Conservation (phyloP, 2,888 invertebrate genomes). For the Scelioninae gen. 2 region DNA sequence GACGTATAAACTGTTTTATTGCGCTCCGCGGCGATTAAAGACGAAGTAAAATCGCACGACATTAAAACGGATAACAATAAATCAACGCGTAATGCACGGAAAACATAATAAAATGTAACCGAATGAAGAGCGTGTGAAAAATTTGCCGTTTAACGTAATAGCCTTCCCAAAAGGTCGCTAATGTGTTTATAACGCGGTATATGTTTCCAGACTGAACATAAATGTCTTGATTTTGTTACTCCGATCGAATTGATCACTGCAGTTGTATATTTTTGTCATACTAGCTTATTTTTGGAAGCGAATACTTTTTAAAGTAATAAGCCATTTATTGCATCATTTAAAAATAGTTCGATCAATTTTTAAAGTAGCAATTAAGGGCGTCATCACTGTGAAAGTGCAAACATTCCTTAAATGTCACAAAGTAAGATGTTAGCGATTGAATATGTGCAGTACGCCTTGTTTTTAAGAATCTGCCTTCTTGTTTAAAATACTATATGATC, state of each 20-base stretch:
- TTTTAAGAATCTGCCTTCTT: no score
- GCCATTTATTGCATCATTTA: no score
- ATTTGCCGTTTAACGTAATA: slow-evolving; percentile 46
- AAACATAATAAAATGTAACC: slow-evolving; percentile 50
- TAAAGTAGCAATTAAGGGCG: no score
- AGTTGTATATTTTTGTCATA: no score
- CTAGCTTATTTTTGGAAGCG: no score
- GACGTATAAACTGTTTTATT: slow-evolving; percentile 43
- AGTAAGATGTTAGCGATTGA: no score
- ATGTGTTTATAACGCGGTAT: slow-evolving; percentile 36
- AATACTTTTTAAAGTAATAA: no score
- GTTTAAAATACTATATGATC: no score
- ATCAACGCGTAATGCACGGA: slow-evolving; percentile 45
- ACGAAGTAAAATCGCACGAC: slow-evolving; percentile 34
- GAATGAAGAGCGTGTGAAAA: slow-evolving; percentile 47
- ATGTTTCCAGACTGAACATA: slow-evolving; percentile 16
- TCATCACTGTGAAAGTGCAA: no score
- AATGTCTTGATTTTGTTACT: slow-evolving; percentile 39
- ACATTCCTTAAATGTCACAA: no score
- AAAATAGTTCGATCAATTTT: no score
- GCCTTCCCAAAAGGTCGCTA: slow-evolving; percentile 39
- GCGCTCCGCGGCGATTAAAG: slow-evolving; percentile 44
- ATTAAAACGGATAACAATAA: slow-evolving; percentile 48
- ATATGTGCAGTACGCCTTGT: no score
- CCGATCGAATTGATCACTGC: slow-evolving; percentile 9